phyloP scores from a whole-genome alignment of 2,888 invertebrate species.

The Arge pagana region DNA sequence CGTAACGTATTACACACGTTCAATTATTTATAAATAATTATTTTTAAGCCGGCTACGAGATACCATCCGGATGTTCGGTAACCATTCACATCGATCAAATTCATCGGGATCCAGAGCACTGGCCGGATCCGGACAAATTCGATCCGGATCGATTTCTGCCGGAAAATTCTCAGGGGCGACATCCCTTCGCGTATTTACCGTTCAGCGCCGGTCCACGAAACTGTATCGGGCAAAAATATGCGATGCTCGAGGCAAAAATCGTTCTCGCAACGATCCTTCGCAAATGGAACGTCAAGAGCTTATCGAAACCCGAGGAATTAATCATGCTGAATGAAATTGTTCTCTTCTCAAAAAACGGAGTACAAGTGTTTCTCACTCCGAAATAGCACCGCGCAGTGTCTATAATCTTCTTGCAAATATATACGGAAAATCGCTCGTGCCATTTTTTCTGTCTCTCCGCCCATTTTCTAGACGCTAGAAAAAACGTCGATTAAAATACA shows the following conservation, averaged over 20 bases:
- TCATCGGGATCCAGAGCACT: conserved; percentile 59
- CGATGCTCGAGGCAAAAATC: conserved; percentile 41
- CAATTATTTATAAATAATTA: no score
- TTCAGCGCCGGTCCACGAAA: conserved; percentile 51
- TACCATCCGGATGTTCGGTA: conserved; percentile 57
- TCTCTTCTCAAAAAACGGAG: conserved; percentile 35
- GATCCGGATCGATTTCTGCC: conserved; percentile 58
- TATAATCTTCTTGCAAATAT: no score
- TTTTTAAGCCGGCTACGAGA: conserved; percentile 46
- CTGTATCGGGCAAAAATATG: conserved; percentile 47
- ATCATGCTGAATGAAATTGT: conserved; percentile 33
- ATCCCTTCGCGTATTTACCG: conserved; percentile 48
- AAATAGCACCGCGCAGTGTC: background rate
- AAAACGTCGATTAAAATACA: no score
- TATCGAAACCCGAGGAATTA: conserved; percentile 32
- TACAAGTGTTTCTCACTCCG: background rate
- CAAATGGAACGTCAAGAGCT: conserved; percentile 42
- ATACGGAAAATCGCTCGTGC: no score
- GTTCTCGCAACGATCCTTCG: conserved; percentile 36
- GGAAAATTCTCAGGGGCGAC: conserved; percentile 45
- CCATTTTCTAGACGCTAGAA: no score
- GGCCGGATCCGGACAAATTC: conserved; percentile 59
- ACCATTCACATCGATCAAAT: conserved; percentile 56
- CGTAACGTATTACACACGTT: no score
- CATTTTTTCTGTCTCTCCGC: no score